These are phyloP conservation scores for Crioceris asparagi DNA, from an alignment of 2,888 invertebrate genomes.

Conservation along the genomic window DNA sequence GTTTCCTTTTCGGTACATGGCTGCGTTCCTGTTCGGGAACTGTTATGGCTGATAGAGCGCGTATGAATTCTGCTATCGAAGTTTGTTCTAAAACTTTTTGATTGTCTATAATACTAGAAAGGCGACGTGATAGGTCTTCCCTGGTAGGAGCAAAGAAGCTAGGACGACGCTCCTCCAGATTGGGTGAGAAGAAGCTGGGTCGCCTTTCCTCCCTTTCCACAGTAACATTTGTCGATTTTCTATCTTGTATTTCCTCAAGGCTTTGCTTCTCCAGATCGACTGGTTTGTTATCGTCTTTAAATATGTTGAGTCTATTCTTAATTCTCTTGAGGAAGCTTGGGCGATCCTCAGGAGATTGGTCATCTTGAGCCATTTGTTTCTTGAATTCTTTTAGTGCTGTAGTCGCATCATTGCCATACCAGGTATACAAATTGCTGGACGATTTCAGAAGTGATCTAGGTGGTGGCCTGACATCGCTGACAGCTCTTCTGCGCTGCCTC, in stretches of 20 bases:
- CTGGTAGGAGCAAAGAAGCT: conserved; percentile 15
- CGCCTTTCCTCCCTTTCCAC: conserved; percentile 38
- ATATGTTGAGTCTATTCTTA: neutral
- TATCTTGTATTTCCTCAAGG: conserved; percentile 1
- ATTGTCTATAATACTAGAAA: too few relatives aligned
- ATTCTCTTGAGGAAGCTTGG: conserved; percentile 14
- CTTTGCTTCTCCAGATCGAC: conserved; percentile 29
- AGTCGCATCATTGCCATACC: conserved; percentile 56
- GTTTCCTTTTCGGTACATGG: conserved; percentile 39
- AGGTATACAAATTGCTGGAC: conserved; percentile 47
- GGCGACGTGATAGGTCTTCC: too few relatives aligned
- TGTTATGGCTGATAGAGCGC: conserved; percentile 60
- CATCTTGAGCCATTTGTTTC: conserved; percentile 14
- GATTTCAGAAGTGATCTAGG: conserved; percentile 24
- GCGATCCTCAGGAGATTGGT: conserved; percentile 4
- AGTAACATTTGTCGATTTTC: conserved; percentile 13
- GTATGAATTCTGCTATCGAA: conserved; percentile 69
- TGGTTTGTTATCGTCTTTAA: conserved; percentile 17
- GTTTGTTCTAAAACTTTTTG: conserved; percentile 71
- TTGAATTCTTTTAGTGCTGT: conserved; percentile 46
- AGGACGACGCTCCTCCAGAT: conserved; percentile 20
- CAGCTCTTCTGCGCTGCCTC: conserved; percentile 45
- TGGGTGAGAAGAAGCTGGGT: conserved; percentile 36
- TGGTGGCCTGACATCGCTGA: conserved; percentile 46
- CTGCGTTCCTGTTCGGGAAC: conserved; percentile 10